Base-by-base conservation (phyloP, 2,797 vertebrate species). In the Anableps anableps region DNA sequence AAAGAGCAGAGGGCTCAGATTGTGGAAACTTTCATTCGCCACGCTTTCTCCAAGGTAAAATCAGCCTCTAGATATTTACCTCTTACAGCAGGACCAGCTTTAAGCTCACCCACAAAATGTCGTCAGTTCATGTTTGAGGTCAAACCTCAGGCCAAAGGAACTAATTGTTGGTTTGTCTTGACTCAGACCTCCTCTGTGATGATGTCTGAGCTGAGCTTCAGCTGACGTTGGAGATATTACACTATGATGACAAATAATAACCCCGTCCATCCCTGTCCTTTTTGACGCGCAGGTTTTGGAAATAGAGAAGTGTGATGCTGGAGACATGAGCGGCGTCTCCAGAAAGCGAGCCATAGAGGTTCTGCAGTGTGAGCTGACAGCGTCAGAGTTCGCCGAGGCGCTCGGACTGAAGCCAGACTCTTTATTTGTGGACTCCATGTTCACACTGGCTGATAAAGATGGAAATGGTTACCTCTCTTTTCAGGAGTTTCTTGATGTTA, bases 391-490 rank as follows among this genome's bases (percentile, higher is more conserved):
- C 88, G 98, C 98, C 0, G 95, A 97, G 16, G 97, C 96, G 0
- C 91, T 99, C 47, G 97, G 98, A 16, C 96, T 99, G 78, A 98
- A 98, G 78, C 92, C 96, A 0, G 94, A 97, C 81, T 98, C 97
- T 19, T 93, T 96, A 70, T 99, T 99, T 78, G 97, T 99, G 86
- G 96, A 99, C 50, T 97, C 97, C 89, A 99, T 99, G 98, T 99
- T 99, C 92, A 97, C 96, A 1, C 88, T 98, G 16, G 98, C 98
- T 0, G 99, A 99, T 92, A 98, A 98, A 90, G 98, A 99, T 0
- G 95, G 97, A 80, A 99, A 99, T 0, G 98, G 99, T 19, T 99
- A 98, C 94, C 96, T 99, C 83, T 99, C 97, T 72, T 98, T 99
- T 91, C 95, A 97, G 72, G 99, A 99, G 93, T 99, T 99, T 85